phyloP scores from a whole-genome alignment of 2,113 vertebrate species.

The Lophius piscatorius region DNA sequence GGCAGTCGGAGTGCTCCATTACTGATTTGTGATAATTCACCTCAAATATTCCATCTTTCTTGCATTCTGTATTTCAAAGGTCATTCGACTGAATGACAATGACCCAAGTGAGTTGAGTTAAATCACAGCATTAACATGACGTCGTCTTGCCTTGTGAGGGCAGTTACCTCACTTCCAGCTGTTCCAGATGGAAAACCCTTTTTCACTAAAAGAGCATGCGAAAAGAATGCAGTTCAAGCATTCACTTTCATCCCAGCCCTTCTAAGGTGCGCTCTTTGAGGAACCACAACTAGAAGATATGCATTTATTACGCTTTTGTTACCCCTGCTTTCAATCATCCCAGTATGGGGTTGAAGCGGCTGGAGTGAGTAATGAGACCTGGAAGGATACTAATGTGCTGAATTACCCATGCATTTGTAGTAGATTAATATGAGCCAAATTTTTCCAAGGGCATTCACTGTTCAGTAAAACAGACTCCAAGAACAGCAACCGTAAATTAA shows the following conservation, averaged over 20 bases:
- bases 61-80: neutral
- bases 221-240: neutral
- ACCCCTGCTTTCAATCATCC: conserved; percentile 15
- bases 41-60: neutral
- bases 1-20: neutral
- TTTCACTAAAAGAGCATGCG: neutral
- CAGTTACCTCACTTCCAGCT: neutral
- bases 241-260: neutral
- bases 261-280: neutral
- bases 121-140: neutral
- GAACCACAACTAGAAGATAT: conserved; percentile 11
- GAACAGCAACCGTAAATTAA: conserved; percentile 63
- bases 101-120: neutral
- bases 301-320: conserved; percentile 3
- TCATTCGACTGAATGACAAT: neutral
- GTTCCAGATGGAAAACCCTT: neutral
- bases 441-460: conserved; percentile 48
- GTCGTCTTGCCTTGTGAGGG: neutral
- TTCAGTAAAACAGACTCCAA: conserved; percentile 42
- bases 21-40: neutral
- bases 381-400: conserved; percentile 34
- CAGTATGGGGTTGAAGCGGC: conserved; percentile 38
- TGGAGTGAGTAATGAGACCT: conserved; percentile 55
- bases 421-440: conserved; percentile 51
- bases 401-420: conserved; percentile 47